Conservation (phyloP, 2,888 invertebrate genomes). For the Tholera decimalis region DNA sequence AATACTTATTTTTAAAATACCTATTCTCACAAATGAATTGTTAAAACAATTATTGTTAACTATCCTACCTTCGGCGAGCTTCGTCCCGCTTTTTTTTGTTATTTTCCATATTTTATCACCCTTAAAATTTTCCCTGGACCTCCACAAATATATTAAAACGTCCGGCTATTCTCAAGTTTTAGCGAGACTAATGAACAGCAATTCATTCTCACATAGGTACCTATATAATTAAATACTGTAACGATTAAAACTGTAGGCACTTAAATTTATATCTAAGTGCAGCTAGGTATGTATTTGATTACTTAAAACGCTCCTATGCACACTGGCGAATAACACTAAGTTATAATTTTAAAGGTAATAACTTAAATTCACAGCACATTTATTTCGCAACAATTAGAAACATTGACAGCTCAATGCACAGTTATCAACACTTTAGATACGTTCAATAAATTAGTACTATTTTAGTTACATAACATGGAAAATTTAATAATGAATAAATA, state of each 20-base stretch:
- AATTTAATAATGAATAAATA: constrained; percentile 8
- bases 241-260: too few species aligned
- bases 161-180: too few species aligned
- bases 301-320: constrained; percentile 6
- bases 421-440: background rate
- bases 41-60: too few species aligned
- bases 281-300: background rate
- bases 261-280: background rate
- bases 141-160: too few species aligned
- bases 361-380: constrained; percentile 17
- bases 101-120: too few species aligned
- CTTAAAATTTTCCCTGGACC: too few species aligned
- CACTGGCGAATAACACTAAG: constrained; percentile 7
- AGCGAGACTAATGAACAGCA: too few species aligned
- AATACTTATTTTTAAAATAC: background rate
- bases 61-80: too few species aligned
- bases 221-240: too few species aligned
- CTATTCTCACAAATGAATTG: too few species aligned
- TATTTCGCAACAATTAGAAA: background rate
- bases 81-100: too few species aligned
- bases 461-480: background rate
- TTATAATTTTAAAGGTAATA: constrained; percentile 4
- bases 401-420: background rate
- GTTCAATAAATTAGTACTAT: background rate
- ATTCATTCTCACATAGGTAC: too few species aligned